Evolutionary conservation across 1,140 invertebrate genomes (phyloP).

Genomic region (Drosophila saltans): DNA sequence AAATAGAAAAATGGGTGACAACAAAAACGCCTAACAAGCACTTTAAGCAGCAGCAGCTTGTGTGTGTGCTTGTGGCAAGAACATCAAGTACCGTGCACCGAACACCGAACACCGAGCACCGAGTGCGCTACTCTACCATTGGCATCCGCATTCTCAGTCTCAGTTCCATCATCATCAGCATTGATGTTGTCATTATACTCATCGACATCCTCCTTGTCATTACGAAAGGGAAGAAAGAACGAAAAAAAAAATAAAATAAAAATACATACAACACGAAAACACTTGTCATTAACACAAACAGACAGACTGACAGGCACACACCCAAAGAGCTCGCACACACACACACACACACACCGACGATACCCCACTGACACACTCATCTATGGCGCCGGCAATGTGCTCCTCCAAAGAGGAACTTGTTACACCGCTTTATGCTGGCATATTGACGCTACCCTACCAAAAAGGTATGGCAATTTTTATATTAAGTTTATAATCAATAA

Average conservation of each 20-base stretch:
- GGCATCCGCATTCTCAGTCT: slow-evolving; percentile 20
- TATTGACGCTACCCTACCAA: slow-evolving; percentile 23
- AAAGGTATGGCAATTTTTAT: not conserved
- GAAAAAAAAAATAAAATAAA: slow-evolving; percentile 45
- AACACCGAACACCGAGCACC: not conserved
- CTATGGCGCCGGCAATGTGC: slow-evolving; percentile 44
- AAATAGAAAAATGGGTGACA: slow-evolving; percentile 31
- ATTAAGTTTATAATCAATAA: not conserved
- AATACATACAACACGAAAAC: slow-evolving; percentile 63
- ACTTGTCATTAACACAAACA: slow-evolving; percentile 78
- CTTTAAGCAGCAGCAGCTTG: slow-evolving; percentile 62
- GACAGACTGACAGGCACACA: slow-evolving; percentile 24
- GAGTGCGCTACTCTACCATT: not conserved
- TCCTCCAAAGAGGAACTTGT: slow-evolving; percentile 16
- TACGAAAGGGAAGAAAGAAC: slow-evolving; percentile 52
- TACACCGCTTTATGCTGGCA: slow-evolving; percentile 31
- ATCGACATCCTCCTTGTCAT: slow-evolving; percentile 76
- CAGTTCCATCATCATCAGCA: slow-evolving; percentile 66
- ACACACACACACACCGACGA: not conserved
- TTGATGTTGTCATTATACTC: slow-evolving; percentile 78
- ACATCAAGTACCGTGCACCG: slow-evolving; percentile 21
- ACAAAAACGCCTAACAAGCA: slow-evolving; percentile 71
- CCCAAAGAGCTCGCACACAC: not conserved
- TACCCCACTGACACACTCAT: slow-evolving; percentile 14
- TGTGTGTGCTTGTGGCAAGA: slow-evolving; percentile 30